These are phyloP conservation scores for Stegophylla sp. DNA, from an alignment of 2,888 invertebrate species.

Conservation along the genomic window DNA sequence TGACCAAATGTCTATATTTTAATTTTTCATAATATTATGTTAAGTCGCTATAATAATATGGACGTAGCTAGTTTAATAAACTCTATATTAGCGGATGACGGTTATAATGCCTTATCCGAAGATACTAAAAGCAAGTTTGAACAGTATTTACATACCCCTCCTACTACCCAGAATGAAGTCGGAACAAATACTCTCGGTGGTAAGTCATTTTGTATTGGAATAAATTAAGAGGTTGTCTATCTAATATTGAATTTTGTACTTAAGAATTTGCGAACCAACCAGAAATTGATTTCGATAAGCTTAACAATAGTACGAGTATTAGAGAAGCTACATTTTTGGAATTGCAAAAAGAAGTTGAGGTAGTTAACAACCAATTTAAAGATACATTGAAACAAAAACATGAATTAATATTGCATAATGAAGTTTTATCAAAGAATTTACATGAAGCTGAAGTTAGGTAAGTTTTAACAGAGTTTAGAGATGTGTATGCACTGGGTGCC, in stretches of 20 bases:
- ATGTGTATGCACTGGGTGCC: too few species aligned
- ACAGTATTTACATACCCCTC: constrained; percentile 32
- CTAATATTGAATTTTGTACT: background rate
- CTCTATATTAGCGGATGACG: constrained; percentile 48
- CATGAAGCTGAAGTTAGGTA: constrained; percentile 45
- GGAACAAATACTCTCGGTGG: constrained; percentile 27
- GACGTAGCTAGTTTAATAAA: constrained; percentile 40
- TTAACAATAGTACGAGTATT: constrained; percentile 47
- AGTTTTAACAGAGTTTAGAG: too few species aligned
- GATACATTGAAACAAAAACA: constrained; percentile 44
- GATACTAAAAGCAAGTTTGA: constrained; percentile 52
- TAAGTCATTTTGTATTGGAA: constrained; percentile 2
- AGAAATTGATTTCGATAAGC: constrained; percentile 48
- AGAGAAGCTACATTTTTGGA: constrained; percentile 55
- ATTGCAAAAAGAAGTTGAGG: constrained; percentile 58
- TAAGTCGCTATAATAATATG: too few species aligned
- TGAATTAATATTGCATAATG: constrained; percentile 41
- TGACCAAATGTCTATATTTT: background rate
- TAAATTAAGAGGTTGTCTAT: background rate
- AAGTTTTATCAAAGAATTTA: constrained; percentile 38
- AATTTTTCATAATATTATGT: too few species aligned
- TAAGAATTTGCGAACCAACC: background rate
- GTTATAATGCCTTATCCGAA: constrained; percentile 43
- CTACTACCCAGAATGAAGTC: background rate
- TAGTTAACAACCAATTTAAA: constrained; percentile 50